Base-by-base conservation (phyloP, 1,140 invertebrate genomes). In the Chironomus striatipennis region DNA sequence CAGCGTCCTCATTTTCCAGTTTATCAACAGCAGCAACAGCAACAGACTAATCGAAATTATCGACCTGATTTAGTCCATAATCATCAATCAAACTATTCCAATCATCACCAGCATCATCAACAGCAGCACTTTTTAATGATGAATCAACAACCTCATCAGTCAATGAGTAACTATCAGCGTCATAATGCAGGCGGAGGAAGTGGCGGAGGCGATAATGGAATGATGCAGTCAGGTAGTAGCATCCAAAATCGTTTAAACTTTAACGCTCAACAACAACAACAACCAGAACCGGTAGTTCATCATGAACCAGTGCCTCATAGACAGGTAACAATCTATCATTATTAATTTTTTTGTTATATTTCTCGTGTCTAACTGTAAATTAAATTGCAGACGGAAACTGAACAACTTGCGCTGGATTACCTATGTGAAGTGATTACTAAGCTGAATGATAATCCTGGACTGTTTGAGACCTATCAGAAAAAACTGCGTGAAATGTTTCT, bases 131-230 rank as follows among this genome's bases (percentile, higher is more conserved):
- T 64, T 47, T 20, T 43, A 18, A 24, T 65, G 10, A 43, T 43
- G 15, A 73, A 77, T 18, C 70, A 74, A 43, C 74, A 76, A 10
- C 57, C 42, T 10, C 74, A 74, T n/a, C 57, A 65, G 20, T 7
- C 42, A 20, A 70, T 70, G 65, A 17, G 18, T 21, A 74, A 74
- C 15, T 64, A 78, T 79, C 47, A 74, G 47, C 17, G 65, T 6
- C 74, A 64, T 20, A 79, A 80, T 77, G 77, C 79, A 18, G 80
- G 81, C 73, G 79, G 80, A 77, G 78, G 79, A 74, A 77, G 80
- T 79, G 74, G 79, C 77, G 34, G 79, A 80, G 18, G 81, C 80
- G 76, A 79, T 5, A 34, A 34, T 34, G 24, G 24, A 80, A 78
- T 81, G 79, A 76, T 78, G 81, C 75, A 81, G 80, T 76, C 77